phyloP scores from a whole-genome alignment of 2,888 invertebrate genomes.

The Xestobium rufovillosum region DNA sequence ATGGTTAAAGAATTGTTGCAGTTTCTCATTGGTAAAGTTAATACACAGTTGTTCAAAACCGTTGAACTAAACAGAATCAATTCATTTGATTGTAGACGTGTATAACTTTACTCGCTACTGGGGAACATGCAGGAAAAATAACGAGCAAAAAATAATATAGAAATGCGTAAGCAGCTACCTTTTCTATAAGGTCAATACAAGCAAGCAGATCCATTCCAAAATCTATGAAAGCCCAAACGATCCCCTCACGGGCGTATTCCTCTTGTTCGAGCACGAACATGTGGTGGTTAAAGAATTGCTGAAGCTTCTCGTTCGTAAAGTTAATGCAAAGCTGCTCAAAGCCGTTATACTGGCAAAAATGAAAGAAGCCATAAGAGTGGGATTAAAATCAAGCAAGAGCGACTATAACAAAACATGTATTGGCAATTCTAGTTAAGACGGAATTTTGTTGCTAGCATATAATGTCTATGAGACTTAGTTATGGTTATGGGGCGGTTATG shows the following conservation, averaged over 20 bases:
- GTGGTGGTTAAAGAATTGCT: constrained; percentile 99
- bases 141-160: no score
- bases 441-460: no score
- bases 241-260: constrained; percentile 96
- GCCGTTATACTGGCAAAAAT: constrained; percentile 74
- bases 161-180: no score
- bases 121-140: no score
- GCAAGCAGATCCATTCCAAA: constrained; percentile 98
- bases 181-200: constrained; percentile 98
- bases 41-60: constrained; percentile 98
- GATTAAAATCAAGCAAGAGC: neutral
- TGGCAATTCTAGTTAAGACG: no score
- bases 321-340: constrained; percentile 99
- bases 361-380: constrained; percentile 12
- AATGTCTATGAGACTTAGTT: no score
- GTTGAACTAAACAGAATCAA: constrained; percentile 74
- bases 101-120: no score
- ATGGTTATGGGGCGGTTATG: no score
- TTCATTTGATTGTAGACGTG: constrained; percentile 1
- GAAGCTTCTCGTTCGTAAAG: constrained; percentile 98
- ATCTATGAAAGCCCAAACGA: constrained; percentile 98
- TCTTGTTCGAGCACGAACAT: constrained; percentile 99
- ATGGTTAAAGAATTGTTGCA: constrained; percentile 98
- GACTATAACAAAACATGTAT: no score
- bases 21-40: constrained; percentile 97